Conservation (phyloP, 2,888 invertebrate genomes). For the Ypsolopha sequella region DNA sequence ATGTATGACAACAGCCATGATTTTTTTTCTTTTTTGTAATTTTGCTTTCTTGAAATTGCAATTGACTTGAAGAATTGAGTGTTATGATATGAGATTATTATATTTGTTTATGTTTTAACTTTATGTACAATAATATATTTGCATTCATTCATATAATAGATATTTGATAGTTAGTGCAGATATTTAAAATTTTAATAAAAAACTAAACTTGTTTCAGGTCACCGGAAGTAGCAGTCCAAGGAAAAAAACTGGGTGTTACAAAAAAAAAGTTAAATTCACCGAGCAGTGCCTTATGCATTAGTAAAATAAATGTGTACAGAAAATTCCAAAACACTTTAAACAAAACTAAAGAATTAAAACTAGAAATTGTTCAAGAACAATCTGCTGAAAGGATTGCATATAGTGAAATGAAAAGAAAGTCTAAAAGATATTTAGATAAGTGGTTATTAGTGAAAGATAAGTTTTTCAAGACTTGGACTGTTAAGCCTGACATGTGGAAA, state of each 20-base stretch:
- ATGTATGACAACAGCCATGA: too few species aligned
- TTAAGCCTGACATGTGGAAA: constrained; percentile 63
- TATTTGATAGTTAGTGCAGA: too few species aligned
- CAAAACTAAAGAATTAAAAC: constrained; percentile 25
- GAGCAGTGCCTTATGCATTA: constrained; percentile 58
- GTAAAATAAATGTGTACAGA: constrained; percentile 65
- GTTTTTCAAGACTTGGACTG: constrained; percentile 70
- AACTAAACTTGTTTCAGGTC: constrained; percentile 52
- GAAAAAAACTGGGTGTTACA: constrained; percentile 83
- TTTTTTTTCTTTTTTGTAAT: too few species aligned
- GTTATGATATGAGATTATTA: too few species aligned
- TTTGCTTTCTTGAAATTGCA: too few species aligned
- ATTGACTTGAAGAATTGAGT: too few species aligned
- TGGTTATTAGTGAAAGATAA: constrained; percentile 56
- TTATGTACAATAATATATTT: too few species aligned
- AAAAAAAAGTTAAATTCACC: constrained; percentile 68
- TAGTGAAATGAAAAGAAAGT: constrained; percentile 48
- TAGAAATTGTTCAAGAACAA: constrained; percentile 17
- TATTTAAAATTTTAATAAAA: too few species aligned
- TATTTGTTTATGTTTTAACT: too few species aligned
- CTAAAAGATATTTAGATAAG: constrained; percentile 23
- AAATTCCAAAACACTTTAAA: constrained; percentile 51
- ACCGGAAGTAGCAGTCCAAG: constrained; percentile 81
- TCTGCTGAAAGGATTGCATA: constrained; percentile 28
- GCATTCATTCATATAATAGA: too few species aligned